Percentiles rank a stretch among this genome's conserved stretches.
These are phyloP conservation scores for Plodia interpunctella DNA, from an alignment of 1,140 invertebrate genomes.

Conservation along the genomic window DNA sequence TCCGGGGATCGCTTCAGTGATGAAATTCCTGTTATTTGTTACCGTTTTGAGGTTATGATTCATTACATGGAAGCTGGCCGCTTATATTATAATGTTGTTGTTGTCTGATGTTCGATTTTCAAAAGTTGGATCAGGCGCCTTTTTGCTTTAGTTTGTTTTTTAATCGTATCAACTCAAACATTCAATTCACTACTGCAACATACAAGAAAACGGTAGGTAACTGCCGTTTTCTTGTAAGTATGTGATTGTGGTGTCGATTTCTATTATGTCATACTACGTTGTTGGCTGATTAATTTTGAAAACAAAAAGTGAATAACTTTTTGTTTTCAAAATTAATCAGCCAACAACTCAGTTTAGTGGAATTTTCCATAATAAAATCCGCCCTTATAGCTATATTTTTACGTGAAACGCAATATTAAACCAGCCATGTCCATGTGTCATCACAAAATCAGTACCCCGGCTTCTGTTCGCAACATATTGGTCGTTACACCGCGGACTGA, in stretches of 20 bases:
- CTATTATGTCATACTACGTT: too few species aligned
- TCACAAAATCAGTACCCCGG: neutral
- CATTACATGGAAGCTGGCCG: neutral
- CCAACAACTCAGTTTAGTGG: too few species aligned
- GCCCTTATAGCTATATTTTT: too few species aligned
- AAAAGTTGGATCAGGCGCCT: neutral
- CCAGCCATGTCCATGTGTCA: neutral
- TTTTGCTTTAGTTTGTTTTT: neutral
- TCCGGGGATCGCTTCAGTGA: neutral
- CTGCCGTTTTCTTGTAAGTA: too few species aligned
- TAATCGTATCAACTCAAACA: too few species aligned
- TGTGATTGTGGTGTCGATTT: too few species aligned
- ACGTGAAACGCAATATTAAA: neutral
- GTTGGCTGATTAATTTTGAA: too few species aligned
- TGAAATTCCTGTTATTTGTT: conserved; percentile 1
- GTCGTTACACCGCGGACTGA: conserved; percentile 3
- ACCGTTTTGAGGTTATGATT: neutral
- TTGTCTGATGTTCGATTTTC: neutral
- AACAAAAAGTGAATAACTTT: too few species aligned
- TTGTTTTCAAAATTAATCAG: too few species aligned
- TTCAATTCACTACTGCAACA: too few species aligned
- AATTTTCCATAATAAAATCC: too few species aligned
- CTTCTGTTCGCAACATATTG: neutral
- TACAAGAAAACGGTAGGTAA: too few species aligned
- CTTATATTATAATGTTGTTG: neutral